Evolutionary conservation across 2,797 vertebrate genomes (phyloP).

Genomic region (Neostethus bicornis): DNA sequence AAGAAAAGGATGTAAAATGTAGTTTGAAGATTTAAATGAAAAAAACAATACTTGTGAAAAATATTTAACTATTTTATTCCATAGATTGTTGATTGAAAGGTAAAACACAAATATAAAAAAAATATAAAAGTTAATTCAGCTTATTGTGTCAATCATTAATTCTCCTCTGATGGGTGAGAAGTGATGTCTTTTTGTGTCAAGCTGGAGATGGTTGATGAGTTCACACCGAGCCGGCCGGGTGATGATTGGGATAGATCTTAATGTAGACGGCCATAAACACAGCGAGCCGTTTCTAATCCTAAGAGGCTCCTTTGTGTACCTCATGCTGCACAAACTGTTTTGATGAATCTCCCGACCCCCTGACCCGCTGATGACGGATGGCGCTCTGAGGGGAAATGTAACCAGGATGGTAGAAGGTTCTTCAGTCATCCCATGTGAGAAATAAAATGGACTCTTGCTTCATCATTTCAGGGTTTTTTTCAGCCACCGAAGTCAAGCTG

Average conservation of each 20-base stretch:
- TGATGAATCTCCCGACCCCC: conserved; percentile 91
- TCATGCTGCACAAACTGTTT: conserved; percentile 90
- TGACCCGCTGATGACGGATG: conserved; percentile 87
- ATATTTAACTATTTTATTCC: too few relatives aligned
- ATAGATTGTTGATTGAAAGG: conserved; percentile 15
- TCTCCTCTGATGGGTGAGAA: conserved; percentile 3
- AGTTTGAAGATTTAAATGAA: too few relatives aligned
- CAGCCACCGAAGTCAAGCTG: conserved; percentile 18
- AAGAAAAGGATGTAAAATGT: too few relatives aligned
- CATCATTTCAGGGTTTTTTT: conserved; percentile 45
- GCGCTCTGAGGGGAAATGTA: conserved; percentile 82
- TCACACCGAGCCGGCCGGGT: conserved; percentile 73
- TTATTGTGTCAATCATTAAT: conserved; percentile 3
- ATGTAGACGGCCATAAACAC: conserved; percentile 91
- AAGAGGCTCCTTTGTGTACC: conserved; percentile 90
- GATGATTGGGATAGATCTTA: conserved; percentile 79
- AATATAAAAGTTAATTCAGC: conserved; percentile 1
- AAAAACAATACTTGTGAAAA: too few relatives aligned
- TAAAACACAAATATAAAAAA: neutral
- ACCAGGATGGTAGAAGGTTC: conserved; percentile 60
- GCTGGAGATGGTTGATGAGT: conserved; percentile 83
- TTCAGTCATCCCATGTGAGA: conserved; percentile 83
- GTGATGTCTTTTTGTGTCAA: conserved; percentile 45
- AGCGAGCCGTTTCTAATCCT: conserved; percentile 87
- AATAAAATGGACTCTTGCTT: conserved; percentile 60